Conservation (phyloP, 2,888 invertebrate species). For the Macaria notata region DNA sequence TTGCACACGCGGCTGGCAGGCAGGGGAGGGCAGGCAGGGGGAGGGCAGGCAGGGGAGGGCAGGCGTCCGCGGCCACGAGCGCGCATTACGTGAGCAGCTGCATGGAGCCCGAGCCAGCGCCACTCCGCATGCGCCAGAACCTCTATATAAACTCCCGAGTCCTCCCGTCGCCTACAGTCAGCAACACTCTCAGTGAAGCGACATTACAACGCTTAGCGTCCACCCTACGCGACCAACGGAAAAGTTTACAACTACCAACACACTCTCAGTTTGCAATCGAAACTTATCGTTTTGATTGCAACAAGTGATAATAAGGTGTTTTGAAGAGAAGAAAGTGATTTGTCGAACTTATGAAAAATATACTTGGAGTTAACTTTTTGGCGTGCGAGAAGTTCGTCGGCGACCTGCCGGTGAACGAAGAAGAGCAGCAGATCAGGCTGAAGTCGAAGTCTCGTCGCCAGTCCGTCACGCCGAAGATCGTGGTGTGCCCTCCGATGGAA, state of each 20-base stretch:
- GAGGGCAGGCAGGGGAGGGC: constrained; percentile 15
- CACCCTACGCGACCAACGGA: constrained; percentile 44
- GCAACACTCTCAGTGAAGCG: constrained; percentile 52
- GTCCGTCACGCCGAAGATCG: constrained; percentile 70
- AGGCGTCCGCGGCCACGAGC: constrained; percentile 31
- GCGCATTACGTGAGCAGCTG: constrained; percentile 48
- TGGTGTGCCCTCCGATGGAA: constrained; percentile 75
- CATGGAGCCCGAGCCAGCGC: constrained; percentile 37
- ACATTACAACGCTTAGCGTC: constrained; percentile 41
- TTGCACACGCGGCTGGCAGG: constrained; percentile 17
- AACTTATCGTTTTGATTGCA: constrained; percentile 30
- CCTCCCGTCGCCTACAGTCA: constrained; percentile 54
- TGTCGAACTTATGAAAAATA: constrained; percentile 68
- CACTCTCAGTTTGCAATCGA: constrained; percentile 32
- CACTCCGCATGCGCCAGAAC: constrained; percentile 60
- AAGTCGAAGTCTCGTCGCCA: constrained; percentile 55
- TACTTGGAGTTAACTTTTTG: constrained; percentile 58
- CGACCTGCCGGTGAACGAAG: constrained; percentile 56
- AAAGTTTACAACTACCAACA: constrained; percentile 60
- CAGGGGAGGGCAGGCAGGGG: constrained; percentile 3
- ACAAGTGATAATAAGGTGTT: constrained; percentile 29
- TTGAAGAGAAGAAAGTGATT: constrained; percentile 40
- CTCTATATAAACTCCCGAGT: constrained; percentile 52
- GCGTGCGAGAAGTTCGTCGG: constrained; percentile 62
- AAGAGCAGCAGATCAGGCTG: constrained; percentile 45